Percentiles rank a stretch among this genome's conserved stretches.
These are phyloP conservation scores for Drosophila mercatorum DNA, from an alignment of 2,888 invertebrate genomes.

Conservation along the genomic window DNA sequence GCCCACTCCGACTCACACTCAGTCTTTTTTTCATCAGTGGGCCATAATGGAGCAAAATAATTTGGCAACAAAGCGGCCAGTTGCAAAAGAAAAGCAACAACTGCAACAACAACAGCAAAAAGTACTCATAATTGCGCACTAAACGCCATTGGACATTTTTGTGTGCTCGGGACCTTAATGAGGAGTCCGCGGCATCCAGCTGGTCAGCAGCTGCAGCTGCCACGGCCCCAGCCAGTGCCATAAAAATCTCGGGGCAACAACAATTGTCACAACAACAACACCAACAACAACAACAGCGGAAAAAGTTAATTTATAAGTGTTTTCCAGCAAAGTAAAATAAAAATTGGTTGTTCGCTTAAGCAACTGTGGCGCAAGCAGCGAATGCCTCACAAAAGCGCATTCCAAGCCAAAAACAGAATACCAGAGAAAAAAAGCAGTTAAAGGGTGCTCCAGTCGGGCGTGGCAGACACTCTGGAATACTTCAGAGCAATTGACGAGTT, in stretches of 20 bases:
- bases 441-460: background rate
- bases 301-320: constrained; percentile 53
- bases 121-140: constrained; percentile 72
- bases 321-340: constrained; percentile 18
- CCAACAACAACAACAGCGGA: constrained; percentile 11
- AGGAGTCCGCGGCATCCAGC: constrained; percentile 45
- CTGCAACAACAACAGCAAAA: constrained; percentile 30
- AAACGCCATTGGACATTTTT: constrained; percentile 76
- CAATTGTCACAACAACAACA: constrained; percentile 25
- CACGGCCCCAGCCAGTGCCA: constrained; percentile 14
- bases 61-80: constrained; percentile 40
- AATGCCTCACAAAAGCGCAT: constrained; percentile 12
- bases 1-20: too few species aligned
- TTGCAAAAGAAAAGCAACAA: constrained; percentile 38
- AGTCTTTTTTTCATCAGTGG: constrained; percentile 4
- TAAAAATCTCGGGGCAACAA: constrained; percentile 44
- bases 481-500: background rate
- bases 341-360: constrained; percentile 28
- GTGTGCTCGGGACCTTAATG: constrained; percentile 43
- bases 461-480: background rate
- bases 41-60: constrained; percentile 33
- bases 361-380: constrained; percentile 27
- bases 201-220: constrained; percentile 45
- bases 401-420: constrained; percentile 5
- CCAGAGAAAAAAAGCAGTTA: background rate